Evolutionary conservation across 1,140 invertebrate genomes (phyloP), one percentile per base, ranked within the genome.

Genomic region (Oedothorax gibbosus): DNA sequence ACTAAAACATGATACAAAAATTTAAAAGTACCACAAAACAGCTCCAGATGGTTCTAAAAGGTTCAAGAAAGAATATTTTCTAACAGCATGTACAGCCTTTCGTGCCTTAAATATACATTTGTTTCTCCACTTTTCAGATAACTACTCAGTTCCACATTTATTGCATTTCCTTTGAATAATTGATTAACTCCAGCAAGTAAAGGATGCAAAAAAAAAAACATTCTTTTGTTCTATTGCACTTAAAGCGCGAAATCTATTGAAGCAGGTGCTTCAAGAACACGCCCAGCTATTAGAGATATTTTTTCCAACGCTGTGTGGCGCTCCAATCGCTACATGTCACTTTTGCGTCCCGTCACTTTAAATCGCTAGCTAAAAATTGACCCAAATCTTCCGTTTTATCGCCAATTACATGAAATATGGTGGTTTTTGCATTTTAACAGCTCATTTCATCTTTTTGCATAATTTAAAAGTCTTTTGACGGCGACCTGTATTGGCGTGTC

Each of bases 401-500:
- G 57, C 51, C 71, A 57, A 66, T 65, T 51, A 66, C 60, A 78
- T 66, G 49, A 78, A 78, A 78, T 53, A 66, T 78, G 10, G 57
- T 54, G 57, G 49, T 54, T 80, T 80, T 80, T 80, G 56, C 20
- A 68, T 80, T 80, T 80, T 80, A 66, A 80, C 65, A 80, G 78
- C 53, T 80, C 68, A 71, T 69, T 80, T 80, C 20, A 21, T 53
- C 51, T 68, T 80, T 77, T 80, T 80, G 49, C 78, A 80, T 80
- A 80, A 80, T 80, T 80, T 69, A 69, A 69, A 14, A 54, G 14
- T 54, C 18, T 18, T 57, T 49, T 15, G 12, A 62, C 57, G 12
- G 12, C 18, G 18, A 62, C 18, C 18, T 62, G 35, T 35, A 35
- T 35, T 35, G 35, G 35, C 35, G 35, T 35, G 35, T 35, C 35